phyloP scores from a whole-genome alignment of 1,140 invertebrate species.

The Holcopasites calliopsidis region DNA sequence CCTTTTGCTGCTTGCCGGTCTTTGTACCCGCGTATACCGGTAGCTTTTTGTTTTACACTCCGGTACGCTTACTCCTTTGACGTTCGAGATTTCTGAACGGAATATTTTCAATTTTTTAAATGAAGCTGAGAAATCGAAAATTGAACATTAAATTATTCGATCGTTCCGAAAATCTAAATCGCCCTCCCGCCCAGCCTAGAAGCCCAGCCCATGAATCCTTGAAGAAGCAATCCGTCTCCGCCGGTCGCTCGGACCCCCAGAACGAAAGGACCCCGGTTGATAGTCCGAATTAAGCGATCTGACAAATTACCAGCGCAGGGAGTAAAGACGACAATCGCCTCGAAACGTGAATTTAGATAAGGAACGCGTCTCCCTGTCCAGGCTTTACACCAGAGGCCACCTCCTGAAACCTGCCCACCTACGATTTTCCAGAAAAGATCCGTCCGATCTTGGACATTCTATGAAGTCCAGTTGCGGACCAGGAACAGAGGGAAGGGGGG shows the following conservation, averaged over 20 bases:
- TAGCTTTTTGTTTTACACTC: background rate
- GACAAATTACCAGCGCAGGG: constrained; percentile 7
- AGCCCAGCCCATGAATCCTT: too few relatives aligned
- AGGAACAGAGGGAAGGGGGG: background rate
- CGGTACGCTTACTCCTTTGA: background rate
- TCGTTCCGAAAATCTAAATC: too few relatives aligned
- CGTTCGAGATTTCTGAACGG: background rate
- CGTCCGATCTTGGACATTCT: constrained; percentile 41
- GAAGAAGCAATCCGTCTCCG: background rate
- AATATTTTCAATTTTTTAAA: too few relatives aligned
- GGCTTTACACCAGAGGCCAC: background rate
- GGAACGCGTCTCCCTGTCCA: background rate
- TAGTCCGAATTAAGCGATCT: constrained; percentile 24
- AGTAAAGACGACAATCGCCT: constrained; percentile 2
- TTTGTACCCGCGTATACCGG: background rate
- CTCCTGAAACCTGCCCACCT: constrained; percentile 46
- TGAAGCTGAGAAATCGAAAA: too few relatives aligned
- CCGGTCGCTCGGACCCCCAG: too few relatives aligned
- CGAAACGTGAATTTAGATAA: constrained; percentile 22
- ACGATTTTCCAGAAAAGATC: constrained; percentile 73
- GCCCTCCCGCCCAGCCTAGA: too few relatives aligned
- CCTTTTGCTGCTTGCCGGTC: background rate
- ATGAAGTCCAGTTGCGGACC: constrained; percentile 32
- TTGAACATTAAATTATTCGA: too few relatives aligned
- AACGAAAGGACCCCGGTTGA: background rate